Evolutionary conservation across 2,113 vertebrate species (phyloP).

Genomic region (Oriolus oriolus): DNA sequence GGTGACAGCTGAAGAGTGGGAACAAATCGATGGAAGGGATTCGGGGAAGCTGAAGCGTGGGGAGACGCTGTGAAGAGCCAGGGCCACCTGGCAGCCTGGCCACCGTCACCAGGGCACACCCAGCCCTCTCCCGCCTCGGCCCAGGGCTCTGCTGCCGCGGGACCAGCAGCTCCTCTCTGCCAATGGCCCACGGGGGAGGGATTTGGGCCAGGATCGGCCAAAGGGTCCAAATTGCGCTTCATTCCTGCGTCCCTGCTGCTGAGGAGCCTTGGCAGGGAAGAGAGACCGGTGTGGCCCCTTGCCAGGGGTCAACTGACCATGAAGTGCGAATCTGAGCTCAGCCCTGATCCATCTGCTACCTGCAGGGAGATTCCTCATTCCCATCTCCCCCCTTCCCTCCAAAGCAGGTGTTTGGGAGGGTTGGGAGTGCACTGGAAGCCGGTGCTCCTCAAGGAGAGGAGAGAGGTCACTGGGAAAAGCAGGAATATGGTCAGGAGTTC

Average conservation of each 20-base stretch:
- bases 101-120: background rate
- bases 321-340: background rate
- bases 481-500: background rate
- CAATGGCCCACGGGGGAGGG: background rate
- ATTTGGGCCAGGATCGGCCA: background rate
- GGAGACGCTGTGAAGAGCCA: background rate
- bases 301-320: background rate
- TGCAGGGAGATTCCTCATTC: background rate
- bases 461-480: too few species aligned
- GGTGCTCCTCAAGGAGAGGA: background rate
- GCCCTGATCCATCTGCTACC: background rate
- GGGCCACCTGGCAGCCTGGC: slow-evolving; percentile 33
- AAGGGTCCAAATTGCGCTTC: background rate
- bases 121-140: background rate
- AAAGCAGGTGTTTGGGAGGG: background rate
- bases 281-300: background rate
- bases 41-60: background rate
- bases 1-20: slow-evolving; percentile 39
- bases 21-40: background rate
- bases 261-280: background rate
- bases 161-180: background rate
- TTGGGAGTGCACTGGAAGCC: background rate
- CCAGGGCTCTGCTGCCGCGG: background rate
- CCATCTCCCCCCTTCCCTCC: background rate
- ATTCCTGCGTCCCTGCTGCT: background rate